Base-by-base conservation (phyloP, 2,797 vertebrate species). In the Champsocephalus esox region DNA sequence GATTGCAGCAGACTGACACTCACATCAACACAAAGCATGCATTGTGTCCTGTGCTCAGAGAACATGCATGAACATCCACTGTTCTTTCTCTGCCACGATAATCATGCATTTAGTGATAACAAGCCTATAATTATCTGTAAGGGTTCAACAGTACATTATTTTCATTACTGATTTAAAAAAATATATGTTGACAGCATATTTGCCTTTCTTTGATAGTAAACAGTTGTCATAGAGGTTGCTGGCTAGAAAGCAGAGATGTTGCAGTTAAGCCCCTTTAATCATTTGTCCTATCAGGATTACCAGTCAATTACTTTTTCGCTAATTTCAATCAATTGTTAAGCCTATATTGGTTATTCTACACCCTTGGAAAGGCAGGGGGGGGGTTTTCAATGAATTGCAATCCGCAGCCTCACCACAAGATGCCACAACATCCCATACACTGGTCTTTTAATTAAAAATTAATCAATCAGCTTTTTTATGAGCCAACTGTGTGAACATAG, bases 1-100 rank as follows among this genome's bases (percentile, higher is more conserved):
- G 73, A 85, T 55, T 60, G 71, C 44, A 38, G 55, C 16, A 65
- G 65, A 67, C 19, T 21, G 65, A 60, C 59, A 13, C 12, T 72
- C 24, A 32, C 16, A 44, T 19, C 5, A 4, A 66, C 28, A 41
- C 19, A 56, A 16, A 64, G 41, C n/a, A 45, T 55, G 64, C 41
- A 66, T 54, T 10, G 49, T 24, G 32, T 69, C 21, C 54, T 43
- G 16, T 7, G 41, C 68, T 52, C 14, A 48, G 69, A 72, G 17
- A 66, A 58, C 34, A 63, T 51, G 52, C 44, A 57, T 10, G 14
- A 19, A 50, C 65, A 80, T 63, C 46, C 28, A 21, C 50, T 32
- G 38, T 45, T 46, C 13, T 13, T 41, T 64, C 38, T 14, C 43
- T 41, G n/a, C 32, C 61, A 32, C 51, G 13, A 13, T 54, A 44